Conservation (phyloP, 2,113 vertebrate species). For the Psittacula cyanocephala region DNA sequence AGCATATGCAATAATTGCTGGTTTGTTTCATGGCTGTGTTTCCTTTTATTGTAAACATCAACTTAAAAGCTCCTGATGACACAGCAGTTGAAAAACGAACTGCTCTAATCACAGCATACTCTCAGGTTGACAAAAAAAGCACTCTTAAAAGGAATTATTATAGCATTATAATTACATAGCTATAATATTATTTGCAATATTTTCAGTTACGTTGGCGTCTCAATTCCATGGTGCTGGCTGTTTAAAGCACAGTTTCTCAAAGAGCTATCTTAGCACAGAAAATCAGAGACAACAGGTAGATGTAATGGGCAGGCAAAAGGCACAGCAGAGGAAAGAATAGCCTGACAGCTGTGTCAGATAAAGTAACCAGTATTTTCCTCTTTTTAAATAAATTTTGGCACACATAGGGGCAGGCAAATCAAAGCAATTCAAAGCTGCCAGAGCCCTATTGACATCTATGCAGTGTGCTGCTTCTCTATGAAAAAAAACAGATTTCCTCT, state of each 20-base stretch:
- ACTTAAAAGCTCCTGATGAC: constrained; percentile 66
- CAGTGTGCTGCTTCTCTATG: not conserved
- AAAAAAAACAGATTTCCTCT: constrained; percentile 26
- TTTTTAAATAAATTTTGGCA: constrained; percentile 42
- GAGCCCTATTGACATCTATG: constrained; percentile 43
- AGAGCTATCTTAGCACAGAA: constrained; percentile 6
- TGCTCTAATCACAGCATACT: constrained; percentile 53
- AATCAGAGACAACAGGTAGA: constrained; percentile 29
- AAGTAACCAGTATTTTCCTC: constrained; percentile 48
- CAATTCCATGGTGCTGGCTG: not conserved
- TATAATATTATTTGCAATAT: constrained; percentile 16
- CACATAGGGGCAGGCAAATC: constrained; percentile 6
- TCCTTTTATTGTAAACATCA: constrained; percentile 41
- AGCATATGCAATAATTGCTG: constrained; percentile 19
- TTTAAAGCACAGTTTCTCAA: not conserved
- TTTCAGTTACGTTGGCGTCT: not conserved
- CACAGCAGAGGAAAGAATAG: constrained; percentile 24
- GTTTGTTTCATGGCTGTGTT: constrained; percentile 27
- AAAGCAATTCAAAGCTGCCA: constrained; percentile 47
- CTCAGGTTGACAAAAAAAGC: constrained; percentile 57
- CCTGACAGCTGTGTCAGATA: constrained; percentile 35
- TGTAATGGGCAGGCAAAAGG: constrained; percentile 15
- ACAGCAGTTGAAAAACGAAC: constrained; percentile 42
- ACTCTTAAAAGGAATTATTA: constrained; percentile 51
- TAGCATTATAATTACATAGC: constrained; percentile 52